Evolutionary conservation across 2,113 vertebrate genomes (phyloP), one percentile per base, ranked within the genome.

Genomic region (Trogon surrucura): DNA sequence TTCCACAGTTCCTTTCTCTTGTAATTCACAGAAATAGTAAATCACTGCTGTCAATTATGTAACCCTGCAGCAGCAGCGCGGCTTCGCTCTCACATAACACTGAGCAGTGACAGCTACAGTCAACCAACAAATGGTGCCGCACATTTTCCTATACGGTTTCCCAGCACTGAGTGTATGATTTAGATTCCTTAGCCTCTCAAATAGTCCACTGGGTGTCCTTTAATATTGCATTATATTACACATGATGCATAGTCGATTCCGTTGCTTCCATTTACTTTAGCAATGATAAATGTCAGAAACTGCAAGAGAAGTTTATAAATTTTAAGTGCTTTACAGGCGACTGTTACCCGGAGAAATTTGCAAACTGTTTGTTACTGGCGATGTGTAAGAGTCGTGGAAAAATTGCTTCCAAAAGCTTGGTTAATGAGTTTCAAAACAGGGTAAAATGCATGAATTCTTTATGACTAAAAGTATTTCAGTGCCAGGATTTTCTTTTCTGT

Each of bases 221-320:
- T 93, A 96, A 91, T 82, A 95, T 70, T 95, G 93, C 96, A 95
- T 96, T 96, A 66, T 93, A 91, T 96, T 95, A 92, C 94, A 94
- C 66, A 44, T 72, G 95, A 96, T 95, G 96, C 95, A 93, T 73
- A 87, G 96, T 96, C 73, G 10, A 96, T 96, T 96, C 96, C 70
- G 8, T 85, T 73, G 92, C 95, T 92, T 92, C 92, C 96, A 95
- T 96, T 97, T 97, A 95, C 96, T 97, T 93, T 93, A 97, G 96
- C 73, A 75, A 91, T 95, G 96, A 96, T 93, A 91, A 96, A 97
- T 89, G 92, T 89, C 89, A 92, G 86, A 82, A 92, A 80, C 88
- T 80, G 62, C 32, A 91, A 0, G 5, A 94, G 93, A 87, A 95
- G 96, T 94, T 96, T 89, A 96, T 95, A 93, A 85, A 94, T 97